Conservation (phyloP, 2,888 invertebrate species). For the Gibbula magus region DNA sequence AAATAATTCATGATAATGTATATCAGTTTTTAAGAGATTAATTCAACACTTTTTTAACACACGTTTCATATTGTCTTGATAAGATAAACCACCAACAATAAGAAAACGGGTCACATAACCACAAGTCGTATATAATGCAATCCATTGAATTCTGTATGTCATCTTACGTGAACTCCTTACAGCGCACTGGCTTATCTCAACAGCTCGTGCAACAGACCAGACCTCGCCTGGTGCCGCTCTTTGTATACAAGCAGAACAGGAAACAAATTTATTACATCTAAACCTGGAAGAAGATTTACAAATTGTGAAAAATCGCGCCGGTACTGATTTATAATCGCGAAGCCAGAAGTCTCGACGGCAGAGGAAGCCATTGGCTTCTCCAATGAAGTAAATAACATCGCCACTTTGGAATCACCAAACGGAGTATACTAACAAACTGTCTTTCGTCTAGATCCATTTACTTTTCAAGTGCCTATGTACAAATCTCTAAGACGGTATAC, state of each 20-base stretch:
- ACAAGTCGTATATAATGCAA: too few relatives aligned
- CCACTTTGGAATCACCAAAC: too few relatives aligned
- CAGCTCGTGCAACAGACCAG: not conserved
- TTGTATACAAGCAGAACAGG: slow-evolving; percentile 1
- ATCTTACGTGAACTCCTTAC: slow-evolving; percentile 1
- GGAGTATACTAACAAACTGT: not conserved
- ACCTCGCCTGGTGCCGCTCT: not conserved
- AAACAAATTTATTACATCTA: slow-evolving; percentile 24
- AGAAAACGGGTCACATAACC: too few relatives aligned
- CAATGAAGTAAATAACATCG: not conserved
- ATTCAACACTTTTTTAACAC: too few relatives aligned
- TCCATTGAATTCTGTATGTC: too few relatives aligned
- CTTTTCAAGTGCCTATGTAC: slow-evolving; percentile 19
- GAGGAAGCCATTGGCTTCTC: not conserved
- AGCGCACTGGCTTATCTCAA: not conserved
- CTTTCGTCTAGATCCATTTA: slow-evolving; percentile 11
- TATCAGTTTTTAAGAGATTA: too few relatives aligned
- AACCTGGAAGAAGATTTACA: slow-evolving; percentile 13
- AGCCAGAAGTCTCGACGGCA: not conserved
- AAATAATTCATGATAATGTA: too few relatives aligned
- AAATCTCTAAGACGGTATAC: not conserved
- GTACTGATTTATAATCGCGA: not conserved
- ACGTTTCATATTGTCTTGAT: too few relatives aligned
- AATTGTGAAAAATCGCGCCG: slow-evolving; percentile 14
- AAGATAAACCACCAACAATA: too few relatives aligned